phyloP scores from a whole-genome alignment of 2,113 vertebrate species.

The Silurus meridionalis region DNA sequence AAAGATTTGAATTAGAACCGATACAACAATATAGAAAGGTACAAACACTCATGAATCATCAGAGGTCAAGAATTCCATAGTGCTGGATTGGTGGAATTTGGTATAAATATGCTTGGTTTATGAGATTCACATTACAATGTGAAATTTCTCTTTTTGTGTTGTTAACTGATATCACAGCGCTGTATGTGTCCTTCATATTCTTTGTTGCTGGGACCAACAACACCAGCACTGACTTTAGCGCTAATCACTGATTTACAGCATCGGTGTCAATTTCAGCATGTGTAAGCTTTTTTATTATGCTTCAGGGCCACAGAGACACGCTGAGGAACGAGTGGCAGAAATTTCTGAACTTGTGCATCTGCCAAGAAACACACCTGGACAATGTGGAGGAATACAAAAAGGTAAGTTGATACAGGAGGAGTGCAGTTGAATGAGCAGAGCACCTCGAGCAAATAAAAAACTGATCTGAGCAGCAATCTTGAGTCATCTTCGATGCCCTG shows the following conservation, averaged over 20 bases:
- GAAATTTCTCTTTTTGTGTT: background rate
- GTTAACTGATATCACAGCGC: background rate
- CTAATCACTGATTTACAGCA: background rate
- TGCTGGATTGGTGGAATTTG: background rate
- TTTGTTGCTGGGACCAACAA: background rate
- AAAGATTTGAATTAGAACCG: background rate
- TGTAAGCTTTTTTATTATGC: background rate
- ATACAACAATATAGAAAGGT: background rate
- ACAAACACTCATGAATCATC: too few species aligned
- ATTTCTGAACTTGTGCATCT: conserved; percentile 95
- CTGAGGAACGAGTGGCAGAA: conserved; percentile 92
- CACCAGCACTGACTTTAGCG: background rate
- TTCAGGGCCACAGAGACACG: conserved; percentile 84
- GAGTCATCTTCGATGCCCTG: background rate
- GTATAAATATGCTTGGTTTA: background rate
- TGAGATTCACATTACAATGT: background rate
- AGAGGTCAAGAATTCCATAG: background rate
- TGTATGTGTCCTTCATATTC: background rate
- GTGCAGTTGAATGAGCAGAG: too few species aligned
- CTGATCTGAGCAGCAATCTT: background rate
- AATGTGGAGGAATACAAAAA: conserved; percentile 83
- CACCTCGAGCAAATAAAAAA: background rate
- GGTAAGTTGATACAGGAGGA: conserved; percentile 66
- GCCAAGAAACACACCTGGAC: conserved; percentile 90
- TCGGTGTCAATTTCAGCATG: background rate